Conservation (phyloP, 2,113 vertebrate genomes). For the Tychaedon coryphoeus region DNA sequence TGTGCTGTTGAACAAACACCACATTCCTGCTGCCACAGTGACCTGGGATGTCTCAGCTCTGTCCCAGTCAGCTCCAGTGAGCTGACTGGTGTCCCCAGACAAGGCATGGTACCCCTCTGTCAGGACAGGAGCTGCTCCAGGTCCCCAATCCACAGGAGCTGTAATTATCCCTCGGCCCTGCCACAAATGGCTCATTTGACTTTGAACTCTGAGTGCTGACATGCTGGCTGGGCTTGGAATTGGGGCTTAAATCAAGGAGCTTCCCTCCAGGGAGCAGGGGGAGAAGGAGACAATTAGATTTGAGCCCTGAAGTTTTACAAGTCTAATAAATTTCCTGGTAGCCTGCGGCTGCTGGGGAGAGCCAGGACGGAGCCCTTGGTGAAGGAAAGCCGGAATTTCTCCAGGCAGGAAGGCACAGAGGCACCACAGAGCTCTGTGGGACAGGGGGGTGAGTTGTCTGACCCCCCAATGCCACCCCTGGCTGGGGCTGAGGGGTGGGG, state of each 20-base stretch:
- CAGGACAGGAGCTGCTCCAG: background rate
- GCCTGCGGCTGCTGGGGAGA: conserved; percentile 6
- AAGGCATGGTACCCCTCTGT: background rate
- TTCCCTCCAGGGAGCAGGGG: conserved; percentile 36
- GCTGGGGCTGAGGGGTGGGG: background rate
- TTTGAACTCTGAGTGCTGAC: background rate
- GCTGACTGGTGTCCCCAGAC: background rate
- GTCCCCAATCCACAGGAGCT: background rate
- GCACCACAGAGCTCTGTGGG: background rate
- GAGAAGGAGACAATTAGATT: conserved; percentile 61
- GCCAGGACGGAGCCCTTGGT: background rate
- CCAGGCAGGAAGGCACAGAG: background rate
- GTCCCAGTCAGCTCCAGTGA: background rate
- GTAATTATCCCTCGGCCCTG: conserved; percentile 39
- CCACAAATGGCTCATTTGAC: conserved; percentile 41
- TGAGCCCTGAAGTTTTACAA: conserved; percentile 66
- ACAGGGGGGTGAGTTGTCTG: rapidly evolving
- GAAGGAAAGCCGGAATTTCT: background rate
- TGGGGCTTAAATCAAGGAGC: conserved; percentile 55
- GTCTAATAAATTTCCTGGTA: conserved; percentile 66
- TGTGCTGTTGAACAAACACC: background rate
- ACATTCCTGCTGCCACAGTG: rapidly evolving
- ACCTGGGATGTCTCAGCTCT: background rate
- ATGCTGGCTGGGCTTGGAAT: background rate
- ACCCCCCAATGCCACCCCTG: background rate